Evolutionary conservation across 2,113 vertebrate genomes (phyloP).

Genomic region (Oreochromis aureus): DNA sequence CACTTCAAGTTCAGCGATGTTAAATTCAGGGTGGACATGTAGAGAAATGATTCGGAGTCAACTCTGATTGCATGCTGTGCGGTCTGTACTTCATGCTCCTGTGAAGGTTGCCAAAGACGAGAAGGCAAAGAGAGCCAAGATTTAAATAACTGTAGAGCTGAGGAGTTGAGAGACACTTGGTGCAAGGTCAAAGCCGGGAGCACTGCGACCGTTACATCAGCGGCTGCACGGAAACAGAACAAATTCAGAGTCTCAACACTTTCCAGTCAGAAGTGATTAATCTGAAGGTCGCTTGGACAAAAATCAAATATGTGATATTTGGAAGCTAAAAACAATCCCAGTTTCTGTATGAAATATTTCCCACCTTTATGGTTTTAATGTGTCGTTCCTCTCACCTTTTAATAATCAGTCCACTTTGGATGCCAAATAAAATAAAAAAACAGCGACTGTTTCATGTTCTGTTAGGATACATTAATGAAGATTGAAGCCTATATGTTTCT

Average conservation of each 20-base stretch:
- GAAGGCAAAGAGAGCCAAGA: slow-evolving; percentile 4
- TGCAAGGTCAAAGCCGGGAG: slow-evolving; percentile 31
- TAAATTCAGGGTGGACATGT: not conserved
- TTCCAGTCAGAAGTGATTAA: not conserved
- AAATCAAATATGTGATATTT: not conserved
- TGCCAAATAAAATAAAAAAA: not conserved
- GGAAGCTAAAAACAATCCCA: not conserved
- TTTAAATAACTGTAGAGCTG: not conserved
- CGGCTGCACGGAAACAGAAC: not conserved
- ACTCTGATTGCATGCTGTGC: not conserved
- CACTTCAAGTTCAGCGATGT: not conserved
- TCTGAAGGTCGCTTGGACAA: not conserved
- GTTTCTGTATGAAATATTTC: not conserved
- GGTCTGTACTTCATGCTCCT: not conserved
- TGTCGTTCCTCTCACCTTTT: not conserved
- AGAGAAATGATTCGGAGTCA: not conserved
- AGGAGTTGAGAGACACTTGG: not conserved
- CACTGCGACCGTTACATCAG: not conserved
- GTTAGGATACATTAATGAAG: not conserved
- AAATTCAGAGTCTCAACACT: not conserved
- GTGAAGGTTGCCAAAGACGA: slow-evolving; percentile 7
- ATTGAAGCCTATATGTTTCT: not conserved
- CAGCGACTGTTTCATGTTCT: not conserved
- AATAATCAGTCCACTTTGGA: not conserved
- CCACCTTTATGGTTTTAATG: not conserved